These are phyloP conservation scores for Glaucomys volans DNA, from an alignment of 2,113 vertebrate species.

Conservation along the genomic window DNA sequence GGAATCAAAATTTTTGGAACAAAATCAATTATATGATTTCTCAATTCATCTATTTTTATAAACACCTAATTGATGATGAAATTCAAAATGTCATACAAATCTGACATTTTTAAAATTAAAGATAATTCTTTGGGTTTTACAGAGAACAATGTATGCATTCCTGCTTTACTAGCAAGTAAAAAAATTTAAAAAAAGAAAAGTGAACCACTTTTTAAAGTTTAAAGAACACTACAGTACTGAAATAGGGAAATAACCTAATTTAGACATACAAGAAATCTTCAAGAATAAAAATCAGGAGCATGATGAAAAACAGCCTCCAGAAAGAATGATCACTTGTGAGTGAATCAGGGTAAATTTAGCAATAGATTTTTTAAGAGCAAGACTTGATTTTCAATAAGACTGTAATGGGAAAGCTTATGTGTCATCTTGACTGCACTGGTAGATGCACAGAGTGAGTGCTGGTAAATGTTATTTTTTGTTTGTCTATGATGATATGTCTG, in stretches of 20 bases:
- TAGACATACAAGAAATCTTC: neutral
- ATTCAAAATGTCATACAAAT: neutral
- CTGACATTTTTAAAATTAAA: neutral
- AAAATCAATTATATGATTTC: conserved; percentile 28
- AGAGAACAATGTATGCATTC: neutral
- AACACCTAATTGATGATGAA: neutral
- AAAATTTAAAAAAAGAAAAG: too few relatives aligned
- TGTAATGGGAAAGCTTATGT: neutral
- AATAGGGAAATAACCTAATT: neutral
- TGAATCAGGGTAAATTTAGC: too few relatives aligned
- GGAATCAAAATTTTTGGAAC: neutral
- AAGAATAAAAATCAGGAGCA: neutral
- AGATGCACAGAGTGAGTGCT: too few relatives aligned
- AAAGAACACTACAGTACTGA: neutral
- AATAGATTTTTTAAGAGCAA: too few relatives aligned
- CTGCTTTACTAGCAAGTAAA: neutral
- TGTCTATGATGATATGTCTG: too few relatives aligned
- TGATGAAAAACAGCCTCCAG: neutral
- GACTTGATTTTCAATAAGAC: too few relatives aligned
- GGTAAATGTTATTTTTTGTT: too few relatives aligned
- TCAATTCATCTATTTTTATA: neutral
- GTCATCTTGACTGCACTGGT: neutral
- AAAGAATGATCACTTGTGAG: neutral
- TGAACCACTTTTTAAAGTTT: neutral
- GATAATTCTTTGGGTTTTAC: neutral